phyloP scores from a whole-genome alignment of 2,888 invertebrate species.

The Xanthorhoe spadicearia region DNA sequence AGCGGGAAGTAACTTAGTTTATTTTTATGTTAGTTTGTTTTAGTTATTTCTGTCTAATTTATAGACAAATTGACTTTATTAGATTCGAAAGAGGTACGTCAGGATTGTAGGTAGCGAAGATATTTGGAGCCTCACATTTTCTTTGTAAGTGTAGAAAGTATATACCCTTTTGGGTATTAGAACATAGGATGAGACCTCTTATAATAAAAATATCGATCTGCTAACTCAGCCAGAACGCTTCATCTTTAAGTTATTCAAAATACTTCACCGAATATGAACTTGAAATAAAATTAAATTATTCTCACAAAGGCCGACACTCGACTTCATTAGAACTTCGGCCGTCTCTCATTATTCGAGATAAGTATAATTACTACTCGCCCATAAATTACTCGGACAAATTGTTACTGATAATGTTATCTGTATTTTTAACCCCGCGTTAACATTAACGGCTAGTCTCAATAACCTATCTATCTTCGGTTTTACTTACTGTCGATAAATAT shows the following conservation, averaged over 20 bases:
- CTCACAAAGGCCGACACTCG: conserved; percentile 23
- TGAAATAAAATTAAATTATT: conserved; percentile 30
- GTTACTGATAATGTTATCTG: conserved; percentile 62
- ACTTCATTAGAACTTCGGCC: conserved; percentile 29
- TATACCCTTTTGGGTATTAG: no score
- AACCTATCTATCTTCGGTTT: no score
- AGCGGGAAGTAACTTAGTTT: background rate
- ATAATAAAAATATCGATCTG: no score
- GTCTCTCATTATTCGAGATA: conserved; percentile 53
- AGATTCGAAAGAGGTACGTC: no score
- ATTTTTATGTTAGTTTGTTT: background rate
- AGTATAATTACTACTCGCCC: conserved; percentile 60
- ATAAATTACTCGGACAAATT: conserved; percentile 72
- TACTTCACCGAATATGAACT: conserved; percentile 9
- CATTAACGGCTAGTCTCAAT: no score
- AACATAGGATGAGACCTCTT: no score
- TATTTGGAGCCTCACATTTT: no score
- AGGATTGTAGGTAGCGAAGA: no score
- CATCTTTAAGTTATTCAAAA: background rate
- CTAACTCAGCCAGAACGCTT: background rate
- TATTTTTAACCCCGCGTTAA: conserved; percentile 63
- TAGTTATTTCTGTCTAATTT: no score
- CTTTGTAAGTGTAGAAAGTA: no score
- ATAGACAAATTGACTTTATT: no score
- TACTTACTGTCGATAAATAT: no score